Percentiles rank a stretch among this genome's conserved stretches.
These are phyloP conservation scores for Pristionchus fissidentatus DNA, from an alignment of 2,888 invertebrate genomes.

Conservation along the genomic window DNA sequence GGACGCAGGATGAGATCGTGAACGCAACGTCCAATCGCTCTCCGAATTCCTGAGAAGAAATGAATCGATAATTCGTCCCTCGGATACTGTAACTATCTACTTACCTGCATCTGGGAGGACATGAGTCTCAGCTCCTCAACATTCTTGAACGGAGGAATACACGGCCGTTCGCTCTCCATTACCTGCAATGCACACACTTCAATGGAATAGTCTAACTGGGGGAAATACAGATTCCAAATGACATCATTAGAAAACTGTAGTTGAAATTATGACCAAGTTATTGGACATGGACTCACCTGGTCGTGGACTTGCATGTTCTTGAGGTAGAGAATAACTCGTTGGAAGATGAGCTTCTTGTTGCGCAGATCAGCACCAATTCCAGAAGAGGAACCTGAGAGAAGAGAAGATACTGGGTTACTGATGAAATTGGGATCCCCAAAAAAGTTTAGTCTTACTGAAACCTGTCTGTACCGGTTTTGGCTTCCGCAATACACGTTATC, in stretches of 20 bases:
- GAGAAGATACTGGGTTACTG: no score
- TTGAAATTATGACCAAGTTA: background rate
- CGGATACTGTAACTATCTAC: background rate
- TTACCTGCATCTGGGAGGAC: conserved; percentile 5
- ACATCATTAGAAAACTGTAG: no score
- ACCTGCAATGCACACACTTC: conserved; percentile 9
- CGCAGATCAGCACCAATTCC: conserved; percentile 12
- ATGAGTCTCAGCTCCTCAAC: background rate
- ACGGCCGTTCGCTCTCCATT: background rate
- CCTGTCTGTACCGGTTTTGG: no score
- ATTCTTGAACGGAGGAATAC: conserved; percentile 34
- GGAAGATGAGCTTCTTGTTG: conserved; percentile 35
- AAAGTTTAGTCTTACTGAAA: no score
- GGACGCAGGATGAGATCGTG: background rate
- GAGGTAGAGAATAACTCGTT: conserved; percentile 38
- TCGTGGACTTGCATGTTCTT: conserved; percentile 10
- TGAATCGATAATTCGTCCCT: background rate
- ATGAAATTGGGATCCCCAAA: no score
- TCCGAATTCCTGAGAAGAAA: background rate
- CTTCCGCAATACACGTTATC: no score
- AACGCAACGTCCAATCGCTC: conserved; percentile 41
- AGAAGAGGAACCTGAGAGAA: background rate
- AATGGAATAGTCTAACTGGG: no score
- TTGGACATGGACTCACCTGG: background rate
- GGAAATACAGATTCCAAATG: background rate